Evolutionary conservation across 2,113 vertebrate species (phyloP), one percentile per base, ranked within the genome.

Genomic region (Mystacornis crossleyi): DNA sequence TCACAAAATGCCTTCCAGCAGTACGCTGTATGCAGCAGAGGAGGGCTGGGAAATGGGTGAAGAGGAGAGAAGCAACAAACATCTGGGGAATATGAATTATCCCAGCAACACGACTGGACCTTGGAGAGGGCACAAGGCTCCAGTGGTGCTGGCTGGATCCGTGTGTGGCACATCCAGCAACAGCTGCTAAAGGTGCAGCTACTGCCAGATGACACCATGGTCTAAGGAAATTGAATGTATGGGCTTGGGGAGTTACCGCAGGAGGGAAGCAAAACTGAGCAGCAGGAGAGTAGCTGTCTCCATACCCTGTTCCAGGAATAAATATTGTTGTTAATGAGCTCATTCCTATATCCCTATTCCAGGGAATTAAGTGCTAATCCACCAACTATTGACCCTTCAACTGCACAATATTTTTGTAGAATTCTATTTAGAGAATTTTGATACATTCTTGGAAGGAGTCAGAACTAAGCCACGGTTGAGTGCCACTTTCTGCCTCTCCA

Each of bases 321-420:
- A 97, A 97, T 96, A 96, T 97, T 96, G 51, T 95, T 97, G 86
- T 96, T 95, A 96, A 81, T 96, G 95, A 97, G 80, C 94, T 97
- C 95, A 96, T 96, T 95, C 91, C 51, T 94, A n/a, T 60, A 75
- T 66, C 77, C 54, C 29, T 81, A 34, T 95, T 94, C 67, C 75
- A 89, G 69, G 55, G 77, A 94, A 92, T 89, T 70, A 95, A 89
- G 94, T 95, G 82, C 75, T 95, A 96, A 95, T 84, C 57, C 86
- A 89, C 83, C 83, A 89, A 78, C 89, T 91, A 81, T 28, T 95
- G 94, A 95, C 94, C 95, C 82, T 94, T 95, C 91, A 91, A 89
- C 77, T 86, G 83, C 55, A 93, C 60, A 96, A 86, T 95, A 90
- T 95, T 95, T 96, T 91, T 71, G 38, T 66, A 95, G 40, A 86